Evolutionary conservation across 2,888 invertebrate species (phyloP).

Genomic region (Diarsia rubi): DNA sequence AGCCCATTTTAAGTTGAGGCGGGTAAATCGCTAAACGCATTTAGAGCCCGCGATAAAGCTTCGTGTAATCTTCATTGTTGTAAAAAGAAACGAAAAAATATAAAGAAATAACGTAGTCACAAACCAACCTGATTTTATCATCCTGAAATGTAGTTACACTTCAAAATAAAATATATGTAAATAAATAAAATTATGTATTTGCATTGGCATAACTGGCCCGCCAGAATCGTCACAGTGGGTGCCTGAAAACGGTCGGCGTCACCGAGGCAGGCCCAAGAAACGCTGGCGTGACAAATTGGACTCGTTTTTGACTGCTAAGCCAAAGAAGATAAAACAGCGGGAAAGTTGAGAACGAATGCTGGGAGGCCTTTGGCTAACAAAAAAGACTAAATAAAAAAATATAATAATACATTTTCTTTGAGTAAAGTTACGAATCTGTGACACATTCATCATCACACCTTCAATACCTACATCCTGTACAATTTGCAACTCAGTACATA

Average conservation of each 20-base stretch:
- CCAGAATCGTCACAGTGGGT: too few relatives aligned
- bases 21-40: slow-evolving; percentile 52
- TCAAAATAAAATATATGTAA: too few relatives aligned
- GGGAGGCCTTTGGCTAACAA: too few relatives aligned
- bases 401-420: not conserved
- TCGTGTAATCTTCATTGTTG: slow-evolving; percentile 45
- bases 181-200: too few relatives aligned
- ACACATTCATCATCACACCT: not conserved
- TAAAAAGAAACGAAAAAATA: slow-evolving; percentile 25
- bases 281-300: too few relatives aligned
- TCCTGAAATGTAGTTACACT: not conserved
- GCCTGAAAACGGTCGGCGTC: too few relatives aligned
- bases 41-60: slow-evolving; percentile 51
- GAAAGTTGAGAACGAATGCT: too few relatives aligned
- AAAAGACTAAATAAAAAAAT: too few relatives aligned
- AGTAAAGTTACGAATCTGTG: not conserved
- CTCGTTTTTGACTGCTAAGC: too few relatives aligned
- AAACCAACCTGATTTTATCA: not conserved
- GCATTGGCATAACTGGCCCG: too few relatives aligned
- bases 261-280: too few relatives aligned
- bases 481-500: not conserved
- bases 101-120: not conserved
- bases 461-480: not conserved
- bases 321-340: too few relatives aligned
- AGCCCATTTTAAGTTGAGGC: slow-evolving; percentile 37